Evolutionary conservation across 2,888 invertebrate genomes (phyloP).

Genomic region (Cetonia aurata): DNA sequence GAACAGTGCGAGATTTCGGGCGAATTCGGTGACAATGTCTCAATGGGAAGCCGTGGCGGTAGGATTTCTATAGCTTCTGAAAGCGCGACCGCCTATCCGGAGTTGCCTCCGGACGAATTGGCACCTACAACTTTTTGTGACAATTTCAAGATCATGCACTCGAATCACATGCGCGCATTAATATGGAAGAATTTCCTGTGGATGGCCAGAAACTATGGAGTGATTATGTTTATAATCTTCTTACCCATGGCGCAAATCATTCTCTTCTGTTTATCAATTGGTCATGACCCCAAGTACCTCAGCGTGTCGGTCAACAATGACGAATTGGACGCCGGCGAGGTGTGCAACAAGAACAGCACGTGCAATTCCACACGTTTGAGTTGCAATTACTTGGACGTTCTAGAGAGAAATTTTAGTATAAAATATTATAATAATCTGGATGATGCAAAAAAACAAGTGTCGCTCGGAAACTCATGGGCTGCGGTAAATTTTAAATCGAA

Average conservation of each 20-base stretch:
- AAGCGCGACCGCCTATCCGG: slow-evolving; percentile 65
- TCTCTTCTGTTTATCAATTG: slow-evolving; percentile 89
- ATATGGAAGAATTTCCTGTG: slow-evolving; percentile 91
- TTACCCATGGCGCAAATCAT: slow-evolving; percentile 89
- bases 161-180: slow-evolving; percentile 76
- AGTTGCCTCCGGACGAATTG: slow-evolving; percentile 79
- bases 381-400: slow-evolving; percentile 80
- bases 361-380: slow-evolving; percentile 80
- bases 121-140: slow-evolving; percentile 70
- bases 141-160: slow-evolving; percentile 58
- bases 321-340: slow-evolving; percentile 69
- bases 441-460: slow-evolving; percentile 76
- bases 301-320: slow-evolving; percentile 85
- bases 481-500: slow-evolving; percentile 81
- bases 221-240: slow-evolving; percentile 87
- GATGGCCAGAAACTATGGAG: slow-evolving; percentile 86
- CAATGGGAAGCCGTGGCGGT: slow-evolving; percentile 79
- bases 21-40: slow-evolving; percentile 88
- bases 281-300: slow-evolving; percentile 85
- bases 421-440: slow-evolving; percentile 67
- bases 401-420: slow-evolving; percentile 76
- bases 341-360: slow-evolving; percentile 62
- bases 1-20: slow-evolving; percentile 85
- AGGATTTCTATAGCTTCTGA: slow-evolving; percentile 73
- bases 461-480: slow-evolving; percentile 81